A percentile compares a stretch with the other conserved stretches of the same genome.
These are phyloP conservation scores for Arctocebus calabarensis DNA, from an alignment of 2,797 vertebrate genomes.

Conservation along the genomic window DNA sequence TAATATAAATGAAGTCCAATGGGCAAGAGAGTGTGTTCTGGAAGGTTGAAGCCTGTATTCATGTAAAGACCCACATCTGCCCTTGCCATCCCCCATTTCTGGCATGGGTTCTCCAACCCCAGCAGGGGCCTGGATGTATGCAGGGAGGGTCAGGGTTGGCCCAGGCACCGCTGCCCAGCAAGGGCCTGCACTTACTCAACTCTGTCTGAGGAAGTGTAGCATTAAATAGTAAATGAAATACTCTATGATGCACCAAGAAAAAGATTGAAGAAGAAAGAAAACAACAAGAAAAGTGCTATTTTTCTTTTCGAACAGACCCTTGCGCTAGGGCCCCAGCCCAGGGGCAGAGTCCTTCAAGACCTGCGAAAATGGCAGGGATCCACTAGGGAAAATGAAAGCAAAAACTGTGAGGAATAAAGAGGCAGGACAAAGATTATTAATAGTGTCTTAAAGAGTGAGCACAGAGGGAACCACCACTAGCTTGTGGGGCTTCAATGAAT, in stretches of 20 bases:
- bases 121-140: background rate
- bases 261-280: background rate
- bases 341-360: no score
- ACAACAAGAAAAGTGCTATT: background rate
- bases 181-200: background rate
- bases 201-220: rapidly evolving
- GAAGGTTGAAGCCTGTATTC: no score
- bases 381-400: no score
- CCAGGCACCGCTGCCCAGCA: rapidly evolving
- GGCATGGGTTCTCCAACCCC: background rate
- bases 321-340: no score
- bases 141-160: background rate
- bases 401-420: no score
- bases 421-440: no score
- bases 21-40: background rate
- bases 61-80: rapidly evolving
- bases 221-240: background rate
- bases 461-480: no score
- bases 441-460: no score
- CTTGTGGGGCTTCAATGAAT: no score
- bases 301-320: background rate
- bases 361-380: no score
- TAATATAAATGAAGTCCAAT: background rate
- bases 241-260: background rate
- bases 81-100: background rate